phyloP scores from a whole-genome alignment of 2,797 vertebrate species.

The Periophthalmus magnuspinnatus region DNA sequence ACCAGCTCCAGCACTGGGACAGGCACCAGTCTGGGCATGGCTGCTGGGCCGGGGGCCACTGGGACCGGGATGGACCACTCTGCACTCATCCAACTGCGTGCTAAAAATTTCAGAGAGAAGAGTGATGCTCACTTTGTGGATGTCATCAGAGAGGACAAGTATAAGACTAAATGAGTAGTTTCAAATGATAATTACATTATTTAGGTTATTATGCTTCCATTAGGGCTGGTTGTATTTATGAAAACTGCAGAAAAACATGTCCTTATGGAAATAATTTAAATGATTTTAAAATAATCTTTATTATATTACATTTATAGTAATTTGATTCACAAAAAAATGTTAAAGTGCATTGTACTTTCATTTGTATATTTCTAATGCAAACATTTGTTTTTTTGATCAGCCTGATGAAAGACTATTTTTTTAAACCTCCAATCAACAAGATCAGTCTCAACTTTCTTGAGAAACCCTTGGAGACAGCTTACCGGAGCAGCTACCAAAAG shows the following conservation, averaged over 20 bases:
- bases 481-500: conserved; percentile 91
- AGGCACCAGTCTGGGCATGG: conserved; percentile 64
- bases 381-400: conserved; percentile 64
- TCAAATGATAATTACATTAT: not conserved
- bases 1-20: conserved; percentile 79
- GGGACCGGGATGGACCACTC: conserved; percentile 74
- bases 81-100: conserved; percentile 89
- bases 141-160: conserved; percentile 98
- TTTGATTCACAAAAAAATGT: too few species aligned
- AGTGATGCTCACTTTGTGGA: conserved; percentile 97
- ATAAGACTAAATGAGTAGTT: conserved; percentile 40
- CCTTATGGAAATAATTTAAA: too few species aligned
- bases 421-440: conserved; percentile 97
- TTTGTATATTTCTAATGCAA: not conserved
- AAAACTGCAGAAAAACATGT: too few species aligned
- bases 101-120: conserved; percentile 92
- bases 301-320: too few species aligned
- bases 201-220: too few species aligned
- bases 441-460: conserved; percentile 96
- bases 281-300: too few species aligned
- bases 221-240: too few species aligned
- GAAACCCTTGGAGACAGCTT: conserved; percentile 85
- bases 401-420: conserved; percentile 98
- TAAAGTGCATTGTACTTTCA: too few species aligned
- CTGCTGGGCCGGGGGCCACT: conserved; percentile 48